Percentiles rank a stretch among this genome's conserved stretches.
Conservation (phyloP, 1,140 invertebrate genomes). For the Drosophila tani region DNA sequence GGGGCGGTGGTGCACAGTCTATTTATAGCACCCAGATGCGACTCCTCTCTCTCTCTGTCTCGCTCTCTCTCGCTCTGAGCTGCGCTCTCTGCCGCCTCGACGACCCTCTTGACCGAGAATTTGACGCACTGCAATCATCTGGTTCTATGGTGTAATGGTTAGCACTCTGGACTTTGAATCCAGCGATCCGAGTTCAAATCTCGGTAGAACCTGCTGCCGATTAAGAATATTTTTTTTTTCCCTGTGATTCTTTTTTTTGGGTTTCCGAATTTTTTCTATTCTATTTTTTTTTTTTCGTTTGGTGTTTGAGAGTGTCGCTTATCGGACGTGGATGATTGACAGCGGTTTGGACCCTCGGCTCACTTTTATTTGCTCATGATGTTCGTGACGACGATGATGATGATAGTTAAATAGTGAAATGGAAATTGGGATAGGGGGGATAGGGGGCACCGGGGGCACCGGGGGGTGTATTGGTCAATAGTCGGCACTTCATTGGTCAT, state of each 20-base stretch:
- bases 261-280: not conserved
- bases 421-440: not conserved
- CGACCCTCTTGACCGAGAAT: not conserved
- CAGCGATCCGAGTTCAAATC: constrained; percentile 95
- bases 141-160: constrained; percentile 67
- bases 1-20: not conserved
- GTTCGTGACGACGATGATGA: constrained; percentile 21
- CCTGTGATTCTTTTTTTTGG: not conserved
- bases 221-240: constrained; percentile 2
- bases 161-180: constrained; percentile 97
- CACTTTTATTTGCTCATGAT: constrained; percentile 40
- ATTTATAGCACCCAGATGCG: constrained; percentile 7
- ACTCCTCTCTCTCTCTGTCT: not conserved
- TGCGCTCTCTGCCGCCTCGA: not conserved
- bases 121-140: constrained; percentile 10
- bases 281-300: not conserved
- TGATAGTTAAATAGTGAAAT: constrained; percentile 24
- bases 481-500: constrained; percentile 57
- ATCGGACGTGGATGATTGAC: constrained; percentile 49
- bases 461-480: constrained; percentile 42
- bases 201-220: constrained; percentile 89
- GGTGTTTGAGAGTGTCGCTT: constrained; percentile 28
- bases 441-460: not conserved
- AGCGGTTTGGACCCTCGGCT: constrained; percentile 40
- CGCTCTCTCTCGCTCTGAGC: not conserved